Evolutionary conservation across 2,797 vertebrate genomes (phyloP).

Genomic region (Acipenser transmontanus): DNA sequence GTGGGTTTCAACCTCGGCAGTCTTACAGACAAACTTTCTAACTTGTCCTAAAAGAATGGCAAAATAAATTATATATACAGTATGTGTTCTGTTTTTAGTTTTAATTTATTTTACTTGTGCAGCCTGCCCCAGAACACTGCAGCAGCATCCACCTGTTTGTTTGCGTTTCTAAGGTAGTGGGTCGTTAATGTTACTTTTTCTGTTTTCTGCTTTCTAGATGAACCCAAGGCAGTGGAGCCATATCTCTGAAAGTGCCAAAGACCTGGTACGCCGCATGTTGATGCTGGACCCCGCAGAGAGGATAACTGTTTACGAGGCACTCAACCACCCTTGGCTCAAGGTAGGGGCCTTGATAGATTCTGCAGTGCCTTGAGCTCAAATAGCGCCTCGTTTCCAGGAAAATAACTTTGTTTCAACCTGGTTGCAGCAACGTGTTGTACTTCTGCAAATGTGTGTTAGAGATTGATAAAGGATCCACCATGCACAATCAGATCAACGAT

Average conservation of each 20-base stretch:
- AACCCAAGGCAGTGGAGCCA: conserved; percentile 96
- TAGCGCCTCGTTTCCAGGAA: not conserved
- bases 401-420: not conserved
- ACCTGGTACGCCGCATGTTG: conserved; percentile 94
- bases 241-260: conserved; percentile 98
- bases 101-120: not conserved
- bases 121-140: too few relatives aligned
- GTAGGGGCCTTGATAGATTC: conserved; percentile 40
- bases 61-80: too few relatives aligned
- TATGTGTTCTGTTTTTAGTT: too few relatives aligned
- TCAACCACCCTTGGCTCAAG: conserved; percentile 98
- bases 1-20: too few relatives aligned
- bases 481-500: not conserved
- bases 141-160: not conserved
- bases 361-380: not conserved
- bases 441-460: not conserved
- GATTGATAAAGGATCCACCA: not conserved
- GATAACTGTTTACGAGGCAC: conserved; percentile 96
- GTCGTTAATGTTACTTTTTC: not conserved
- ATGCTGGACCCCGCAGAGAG: conserved; percentile 97
- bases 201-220: conserved; percentile 62
- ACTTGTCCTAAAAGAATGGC: too few relatives aligned
- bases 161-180: not conserved
- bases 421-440: too few relatives aligned
- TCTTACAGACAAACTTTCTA: too few relatives aligned